phyloP scores from a whole-genome alignment of 37 sponge, comb jelly and placozoan genomes.

The Aphrocallistes beatrix region DNA sequence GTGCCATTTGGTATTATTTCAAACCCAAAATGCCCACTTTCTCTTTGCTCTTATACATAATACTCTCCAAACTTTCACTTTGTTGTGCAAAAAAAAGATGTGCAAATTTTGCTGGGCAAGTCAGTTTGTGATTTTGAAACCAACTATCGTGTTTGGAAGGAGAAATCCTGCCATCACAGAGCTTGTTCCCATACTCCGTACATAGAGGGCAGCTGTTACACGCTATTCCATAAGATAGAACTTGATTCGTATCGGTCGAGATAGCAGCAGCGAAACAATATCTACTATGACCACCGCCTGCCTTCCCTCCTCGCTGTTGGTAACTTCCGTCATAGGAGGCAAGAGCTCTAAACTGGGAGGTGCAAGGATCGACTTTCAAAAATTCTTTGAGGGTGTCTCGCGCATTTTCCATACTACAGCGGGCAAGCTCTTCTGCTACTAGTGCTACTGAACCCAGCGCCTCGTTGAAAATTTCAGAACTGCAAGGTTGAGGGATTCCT shows the following conservation, averaged over 20 bases:
- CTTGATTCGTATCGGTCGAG: neutral
- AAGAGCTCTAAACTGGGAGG: neutral
- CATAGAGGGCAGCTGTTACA: neutral
- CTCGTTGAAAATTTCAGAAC: neutral
- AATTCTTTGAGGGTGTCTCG: too few relatives aligned
- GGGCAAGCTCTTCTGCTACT: too few relatives aligned
- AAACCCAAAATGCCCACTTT: too few relatives aligned
- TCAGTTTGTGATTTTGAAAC: neutral
- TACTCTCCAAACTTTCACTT: too few relatives aligned
- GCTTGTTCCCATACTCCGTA: neutral
- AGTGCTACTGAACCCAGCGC: too few relatives aligned
- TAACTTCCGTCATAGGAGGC: neutral
- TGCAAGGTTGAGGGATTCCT: neutral
- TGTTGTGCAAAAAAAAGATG: neutral
- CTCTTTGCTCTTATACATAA: too few relatives aligned
- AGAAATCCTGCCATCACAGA: neutral
- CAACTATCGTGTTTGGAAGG: neutral
- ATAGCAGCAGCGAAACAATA: slow-evolving; percentile 11
- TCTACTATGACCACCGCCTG: neutral
- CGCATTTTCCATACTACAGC: too few relatives aligned
- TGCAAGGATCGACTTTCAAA: neutral
- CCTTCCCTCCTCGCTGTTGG: neutral
- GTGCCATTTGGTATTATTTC: too few relatives aligned
- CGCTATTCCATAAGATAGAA: neutral
- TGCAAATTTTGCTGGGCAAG: neutral